Evolutionary conservation across 2,113 vertebrate species (phyloP), one percentile per base, ranked within the genome.

Genomic region (Leiothrix lutea): DNA sequence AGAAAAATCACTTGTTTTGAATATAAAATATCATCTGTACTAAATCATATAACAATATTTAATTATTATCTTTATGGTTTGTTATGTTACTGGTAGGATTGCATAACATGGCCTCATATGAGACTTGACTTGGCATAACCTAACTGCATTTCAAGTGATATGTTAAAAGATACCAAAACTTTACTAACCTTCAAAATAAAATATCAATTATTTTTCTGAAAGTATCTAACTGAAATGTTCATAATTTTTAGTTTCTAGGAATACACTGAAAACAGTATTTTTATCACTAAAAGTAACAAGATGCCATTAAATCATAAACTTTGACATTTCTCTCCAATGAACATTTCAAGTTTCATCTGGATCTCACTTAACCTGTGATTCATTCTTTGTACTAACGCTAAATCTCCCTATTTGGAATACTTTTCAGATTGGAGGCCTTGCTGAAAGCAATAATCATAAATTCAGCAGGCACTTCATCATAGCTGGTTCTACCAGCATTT

Each of bases 321-420:
- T 83, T 20, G 28, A 81, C 51, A 80, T 81, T 77, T 79, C 36
- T 77, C 65, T 92, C 44, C 70, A 88, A 94, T 60, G 25, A 88
- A 78, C 18, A 57, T 81, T 90, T 71, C 36, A n/a, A 13, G 31
- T 71, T 92, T 94, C 71, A 77, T 56, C 64, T 70, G 66, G 56
- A 23, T 93, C 64, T 90, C 75, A 54, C 66, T 90, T 88, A 92
- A 77, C 66, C 48, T 91, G 38, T 44, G 57, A 92, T 91, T 81
- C 81, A 73, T 61, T 86, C 77, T 84, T 80, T 91, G 33, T 47
- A 51, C 80, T 72, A 51, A 57, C 40, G 82, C 44, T 83, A 71
- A 58, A 92, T 80, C 54, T 94, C 61, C 74, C 66, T 58, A 18
- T 94, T 96, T 80, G 85, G 88, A 96, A 92, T 35, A 88, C 62